Evolutionary conservation across 1,140 invertebrate species (phyloP), one percentile per base, ranked within the genome.

Genomic region (Medauroidea extradentata): DNA sequence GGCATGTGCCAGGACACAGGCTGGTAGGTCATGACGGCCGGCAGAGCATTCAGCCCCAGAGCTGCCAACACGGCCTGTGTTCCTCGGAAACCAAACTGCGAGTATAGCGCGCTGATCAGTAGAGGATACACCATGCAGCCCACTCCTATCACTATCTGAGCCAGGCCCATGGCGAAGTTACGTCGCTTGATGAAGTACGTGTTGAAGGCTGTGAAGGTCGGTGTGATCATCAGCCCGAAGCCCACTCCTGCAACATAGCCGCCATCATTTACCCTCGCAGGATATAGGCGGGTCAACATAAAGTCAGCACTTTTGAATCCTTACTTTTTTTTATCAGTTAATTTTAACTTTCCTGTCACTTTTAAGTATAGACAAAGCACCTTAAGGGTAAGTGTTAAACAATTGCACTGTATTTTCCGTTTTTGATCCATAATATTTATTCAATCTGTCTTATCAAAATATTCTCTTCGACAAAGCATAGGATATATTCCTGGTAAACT

Each of bases 1-100:
- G n/a, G n/a, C 74, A 83, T 78, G 67, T 89, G 84, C 84, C 84
- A 85, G 63, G 13, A 24, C 3, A 51, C 49, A 5, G 49, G 49
- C 19, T 51, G 49, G 1, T 81, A 73, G 0, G 80, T 65, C 21
- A 84, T 59, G 63, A 79, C 29, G 19, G 29, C 58, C 21, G 48
- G 39, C 18, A 53, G 43, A 0, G 79, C 77, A 64, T 90, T 80
- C 0, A 83, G 71, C 42, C 82, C 81, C 27, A 89, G 71, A 14
- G 77, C 84, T 5, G 83, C 76, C 0, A 89, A 67, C 11, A 89
- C 72, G 0, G 84, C 72, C 55, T 86, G 71, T 0, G 84, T 85
- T 18, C 83, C 82, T 66, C 81, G 73, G 60, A 82, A 85, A n/a
- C 83, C 84, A 57, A 82, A 85, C 21, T 71, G 60, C 2, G 73